Conservation (phyloP, 23 tunicate genomes). For the Ascidia mentula region DNA sequence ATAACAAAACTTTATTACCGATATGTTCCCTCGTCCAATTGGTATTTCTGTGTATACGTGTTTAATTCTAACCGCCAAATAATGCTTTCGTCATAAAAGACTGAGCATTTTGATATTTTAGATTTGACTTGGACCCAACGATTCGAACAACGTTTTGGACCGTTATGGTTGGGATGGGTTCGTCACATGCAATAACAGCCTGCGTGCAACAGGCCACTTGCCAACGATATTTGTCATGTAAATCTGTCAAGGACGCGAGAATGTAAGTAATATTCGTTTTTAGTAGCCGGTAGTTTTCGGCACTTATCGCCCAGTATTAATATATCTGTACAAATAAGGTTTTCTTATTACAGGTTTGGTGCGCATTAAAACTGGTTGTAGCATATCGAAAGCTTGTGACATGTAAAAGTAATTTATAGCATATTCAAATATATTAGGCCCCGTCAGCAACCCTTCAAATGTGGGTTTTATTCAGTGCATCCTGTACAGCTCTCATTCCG, state of each 20-base stretch:
- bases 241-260: slow-evolving; percentile 3
- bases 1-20: too few relatives aligned
- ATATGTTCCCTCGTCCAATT: too few relatives aligned
- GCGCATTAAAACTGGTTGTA: too few relatives aligned
- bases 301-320: too few relatives aligned
- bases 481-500: neutral
- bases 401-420: too few relatives aligned
- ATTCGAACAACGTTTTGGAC: slow-evolving; percentile 21
- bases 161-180: neutral
- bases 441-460: too few relatives aligned
- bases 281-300: too few relatives aligned
- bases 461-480: neutral
- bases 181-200: neutral
- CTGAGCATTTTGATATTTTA: neutral
- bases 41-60: too few relatives aligned
- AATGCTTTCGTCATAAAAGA: neutral
- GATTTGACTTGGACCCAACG: slow-evolving; percentile 29
- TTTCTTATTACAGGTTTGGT: too few relatives aligned
- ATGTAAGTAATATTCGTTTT: too few relatives aligned
- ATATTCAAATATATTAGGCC: neutral
- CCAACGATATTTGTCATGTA: slow-evolving; percentile 37
- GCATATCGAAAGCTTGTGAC: too few relatives aligned
- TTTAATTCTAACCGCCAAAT: neutral
- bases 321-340: too few relatives aligned
- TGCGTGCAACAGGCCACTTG: slow-evolving; percentile 1